Conservation (phyloP, 2,888 invertebrate genomes). For the Drosophila longiperda region DNA sequence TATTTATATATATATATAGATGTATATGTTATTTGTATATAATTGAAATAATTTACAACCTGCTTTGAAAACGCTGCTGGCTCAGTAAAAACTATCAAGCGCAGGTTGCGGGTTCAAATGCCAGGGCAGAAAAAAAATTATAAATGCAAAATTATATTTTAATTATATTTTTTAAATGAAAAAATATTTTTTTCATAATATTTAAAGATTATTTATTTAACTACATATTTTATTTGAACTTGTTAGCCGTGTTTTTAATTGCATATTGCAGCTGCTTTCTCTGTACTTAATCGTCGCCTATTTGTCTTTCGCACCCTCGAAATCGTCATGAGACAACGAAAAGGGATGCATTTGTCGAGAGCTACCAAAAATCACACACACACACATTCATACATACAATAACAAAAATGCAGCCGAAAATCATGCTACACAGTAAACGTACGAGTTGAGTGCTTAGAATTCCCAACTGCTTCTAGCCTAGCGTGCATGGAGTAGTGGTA, state of each 20-base stretch:
- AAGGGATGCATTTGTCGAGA: constrained; percentile 41
- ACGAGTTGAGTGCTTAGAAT: constrained; percentile 39
- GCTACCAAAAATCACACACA: neutral
- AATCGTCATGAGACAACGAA: neutral
- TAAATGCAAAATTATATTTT: neutral
- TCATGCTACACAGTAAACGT: constrained; percentile 50
- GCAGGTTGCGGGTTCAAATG: constrained; percentile 17
- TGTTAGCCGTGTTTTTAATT: neutral
- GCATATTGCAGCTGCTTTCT: neutral
- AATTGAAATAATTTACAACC: neutral
- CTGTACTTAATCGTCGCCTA: constrained; percentile 5
- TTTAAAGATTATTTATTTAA: neutral
- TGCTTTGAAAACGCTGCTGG: neutral
- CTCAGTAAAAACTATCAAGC: neutral
- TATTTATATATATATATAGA: neutral
- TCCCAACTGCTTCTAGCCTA: constrained; percentile 62
- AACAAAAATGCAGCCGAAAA: constrained; percentile 45
- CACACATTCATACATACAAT: constrained; percentile 10
- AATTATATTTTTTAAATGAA: no score
- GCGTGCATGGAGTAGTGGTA: constrained; percentile 37
- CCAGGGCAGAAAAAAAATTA: neutral
- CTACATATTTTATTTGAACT: neutral
- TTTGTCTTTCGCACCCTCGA: neutral
- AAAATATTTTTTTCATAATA: neutral
- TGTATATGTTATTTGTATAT: neutral